Evolutionary conservation across 2,113 vertebrate genomes (phyloP).

Genomic region (Eclectus roratus): DNA sequence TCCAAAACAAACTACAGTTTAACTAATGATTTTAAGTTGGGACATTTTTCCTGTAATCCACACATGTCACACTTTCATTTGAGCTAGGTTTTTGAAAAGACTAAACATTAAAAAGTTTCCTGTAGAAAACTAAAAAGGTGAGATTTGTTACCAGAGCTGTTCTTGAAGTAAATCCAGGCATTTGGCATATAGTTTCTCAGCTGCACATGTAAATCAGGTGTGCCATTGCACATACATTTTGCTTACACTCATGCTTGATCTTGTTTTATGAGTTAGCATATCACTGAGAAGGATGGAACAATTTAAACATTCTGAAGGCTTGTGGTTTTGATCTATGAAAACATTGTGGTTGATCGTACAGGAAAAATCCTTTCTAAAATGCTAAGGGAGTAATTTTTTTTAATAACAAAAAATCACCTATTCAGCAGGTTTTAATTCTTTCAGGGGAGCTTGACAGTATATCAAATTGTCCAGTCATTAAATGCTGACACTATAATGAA

Average conservation of each 20-base stretch:
- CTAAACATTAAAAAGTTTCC: background rate
- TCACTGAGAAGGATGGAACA: background rate
- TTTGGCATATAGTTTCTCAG: background rate
- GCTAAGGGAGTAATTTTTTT: background rate
- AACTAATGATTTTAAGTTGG: background rate
- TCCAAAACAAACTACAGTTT: background rate
- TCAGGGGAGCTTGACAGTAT: background rate
- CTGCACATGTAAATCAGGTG: background rate
- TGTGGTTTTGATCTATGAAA: background rate
- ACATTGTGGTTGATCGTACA: background rate
- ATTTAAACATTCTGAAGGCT: background rate
- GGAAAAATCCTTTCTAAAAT: background rate
- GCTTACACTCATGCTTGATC: background rate
- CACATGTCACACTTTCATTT: background rate
- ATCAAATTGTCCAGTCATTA: background rate
- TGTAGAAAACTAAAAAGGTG: background rate
- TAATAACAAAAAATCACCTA: background rate
- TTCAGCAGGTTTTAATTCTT: constrained; percentile 25
- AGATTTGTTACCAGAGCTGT: background rate
- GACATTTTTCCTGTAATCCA: background rate
- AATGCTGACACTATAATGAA: background rate
- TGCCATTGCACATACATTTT: background rate
- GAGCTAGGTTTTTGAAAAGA: background rate
- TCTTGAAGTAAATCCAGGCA: background rate
- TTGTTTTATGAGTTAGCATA: background rate